Evolutionary conservation across 2,888 invertebrate species (phyloP), one percentile per base, ranked within the genome.

Genomic region (Drosophila macrospina): DNA sequence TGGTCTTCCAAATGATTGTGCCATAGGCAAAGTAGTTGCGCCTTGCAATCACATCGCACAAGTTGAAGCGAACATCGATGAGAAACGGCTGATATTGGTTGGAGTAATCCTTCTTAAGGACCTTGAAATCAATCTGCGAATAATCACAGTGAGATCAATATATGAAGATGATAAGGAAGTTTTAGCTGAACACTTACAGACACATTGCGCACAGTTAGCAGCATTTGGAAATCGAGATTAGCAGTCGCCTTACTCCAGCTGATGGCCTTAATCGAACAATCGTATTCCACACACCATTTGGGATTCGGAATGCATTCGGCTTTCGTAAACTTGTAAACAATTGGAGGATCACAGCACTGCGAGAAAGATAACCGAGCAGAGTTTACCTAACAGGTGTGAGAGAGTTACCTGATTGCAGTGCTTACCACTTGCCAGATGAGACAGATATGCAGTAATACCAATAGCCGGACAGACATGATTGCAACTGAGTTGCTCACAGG

Each of bases 41-140:
- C n/a, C 13, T 48, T 7, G 1, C 8, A 24, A 48, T 48, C 20
- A 48, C 7, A 34, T 48, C n/a, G 5, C 48, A 48, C 1, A 48
- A 2, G 34, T 48, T 34, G 20, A 48, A 34, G 2, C 6, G 20
- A n/a, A 34, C n/a, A 1, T 48, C 20, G 4, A 48, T 8, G 5
- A 48, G 34, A 10, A 48, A 48, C 5, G 32, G 32, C 4, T 48
- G 16, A 20, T 34, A 48, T 20, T 13, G 32, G 20, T 48, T 48
- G 48, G 48, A n/a, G 4, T 48, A 48, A 20, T 48, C 48, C 34
- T 34, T 48, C 20, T 48, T 32, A 0, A 48, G 13, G 4, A 48
- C 0, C 20, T 13, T 20, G 1, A 34, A 0, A n/a, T 48, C 20
- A n/a, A n/a, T 5, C 32, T 48, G 8, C 4, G n/a, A 48, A 34